phyloP scores from a whole-genome alignment of 2,797 vertebrate genomes.

The Sarcoramphus papa region DNA sequence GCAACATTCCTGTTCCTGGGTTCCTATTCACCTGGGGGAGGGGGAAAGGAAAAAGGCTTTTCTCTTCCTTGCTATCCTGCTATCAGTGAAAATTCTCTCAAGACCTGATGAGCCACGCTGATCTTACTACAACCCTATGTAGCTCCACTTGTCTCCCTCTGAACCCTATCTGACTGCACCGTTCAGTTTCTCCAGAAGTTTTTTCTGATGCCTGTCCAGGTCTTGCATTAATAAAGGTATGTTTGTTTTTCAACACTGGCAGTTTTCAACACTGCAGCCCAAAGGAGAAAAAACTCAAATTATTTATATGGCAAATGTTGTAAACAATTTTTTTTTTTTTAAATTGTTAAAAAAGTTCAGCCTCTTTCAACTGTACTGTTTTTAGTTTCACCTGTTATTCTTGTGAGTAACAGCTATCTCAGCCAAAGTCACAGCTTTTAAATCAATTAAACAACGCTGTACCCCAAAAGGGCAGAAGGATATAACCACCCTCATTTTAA shows the following conservation, averaged over 20 bases:
- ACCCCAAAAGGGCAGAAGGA: constrained; percentile 10
- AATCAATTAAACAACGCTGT: background rate
- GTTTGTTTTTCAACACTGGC: background rate
- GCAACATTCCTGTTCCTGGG: background rate
- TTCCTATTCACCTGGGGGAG: background rate
- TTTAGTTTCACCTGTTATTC: background rate
- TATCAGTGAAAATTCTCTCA: background rate
- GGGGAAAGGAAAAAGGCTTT: background rate
- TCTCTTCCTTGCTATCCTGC: background rate
- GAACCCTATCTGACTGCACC: background rate
- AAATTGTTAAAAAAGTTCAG: background rate
- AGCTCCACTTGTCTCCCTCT: background rate
- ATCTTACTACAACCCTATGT: background rate
- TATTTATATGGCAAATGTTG: background rate
- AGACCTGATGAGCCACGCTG: background rate
- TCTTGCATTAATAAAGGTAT: background rate
- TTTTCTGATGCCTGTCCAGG: background rate
- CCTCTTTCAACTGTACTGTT: background rate
- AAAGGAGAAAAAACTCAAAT: background rate
- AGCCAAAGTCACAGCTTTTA: constrained; percentile 42
- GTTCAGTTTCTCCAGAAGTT: background rate
- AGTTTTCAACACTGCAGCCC: background rate
- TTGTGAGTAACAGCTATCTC: constrained; percentile 1
- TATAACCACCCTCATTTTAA: constrained; percentile 1
- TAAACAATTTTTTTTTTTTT: background rate